Percentiles rank a stretch among this genome's conserved stretches.
These are phyloP conservation scores for Apaloderma vittatum DNA, from an alignment of 2,113 vertebrate species.

Conservation along the genomic window DNA sequence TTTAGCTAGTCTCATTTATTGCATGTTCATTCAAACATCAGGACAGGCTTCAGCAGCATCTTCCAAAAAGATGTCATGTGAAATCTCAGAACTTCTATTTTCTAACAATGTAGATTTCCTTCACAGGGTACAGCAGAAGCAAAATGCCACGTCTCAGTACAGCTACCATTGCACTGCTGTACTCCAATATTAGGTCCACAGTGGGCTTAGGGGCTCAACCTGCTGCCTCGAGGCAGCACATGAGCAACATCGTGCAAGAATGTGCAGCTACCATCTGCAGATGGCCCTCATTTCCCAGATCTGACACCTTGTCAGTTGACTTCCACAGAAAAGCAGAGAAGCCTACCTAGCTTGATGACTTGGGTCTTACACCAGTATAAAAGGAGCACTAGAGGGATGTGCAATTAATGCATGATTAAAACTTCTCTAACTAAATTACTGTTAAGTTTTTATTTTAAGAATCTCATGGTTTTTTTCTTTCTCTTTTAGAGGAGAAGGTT, in stretches of 20 bases:
- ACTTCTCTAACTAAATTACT: neutral
- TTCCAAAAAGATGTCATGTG: neutral
- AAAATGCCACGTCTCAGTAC: neutral
- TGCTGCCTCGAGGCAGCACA: neutral
- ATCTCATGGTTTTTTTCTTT: neutral
- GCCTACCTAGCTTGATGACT: neutral
- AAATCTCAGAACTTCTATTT: neutral
- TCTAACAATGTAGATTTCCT: neutral
- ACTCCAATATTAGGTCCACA: neutral
- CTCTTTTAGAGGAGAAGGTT: neutral
- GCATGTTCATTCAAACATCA: neutral
- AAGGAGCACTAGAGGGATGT: accelerated
- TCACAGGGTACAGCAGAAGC: neutral
- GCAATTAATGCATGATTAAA: neutral
- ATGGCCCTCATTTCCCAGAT: neutral
- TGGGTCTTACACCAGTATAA: neutral
- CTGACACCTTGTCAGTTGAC: neutral
- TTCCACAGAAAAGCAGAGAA: neutral
- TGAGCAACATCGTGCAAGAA: accelerated
- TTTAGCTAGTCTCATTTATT: neutral
- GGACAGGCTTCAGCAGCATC: neutral
- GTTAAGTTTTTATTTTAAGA: neutral
- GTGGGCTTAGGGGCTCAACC: neutral
- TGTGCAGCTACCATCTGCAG: accelerated
- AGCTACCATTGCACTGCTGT: neutral